Percentiles rank a stretch among this genome's conserved stretches.
Conservation (phyloP, 2,888 invertebrate species). For the Theretra japonica region DNA sequence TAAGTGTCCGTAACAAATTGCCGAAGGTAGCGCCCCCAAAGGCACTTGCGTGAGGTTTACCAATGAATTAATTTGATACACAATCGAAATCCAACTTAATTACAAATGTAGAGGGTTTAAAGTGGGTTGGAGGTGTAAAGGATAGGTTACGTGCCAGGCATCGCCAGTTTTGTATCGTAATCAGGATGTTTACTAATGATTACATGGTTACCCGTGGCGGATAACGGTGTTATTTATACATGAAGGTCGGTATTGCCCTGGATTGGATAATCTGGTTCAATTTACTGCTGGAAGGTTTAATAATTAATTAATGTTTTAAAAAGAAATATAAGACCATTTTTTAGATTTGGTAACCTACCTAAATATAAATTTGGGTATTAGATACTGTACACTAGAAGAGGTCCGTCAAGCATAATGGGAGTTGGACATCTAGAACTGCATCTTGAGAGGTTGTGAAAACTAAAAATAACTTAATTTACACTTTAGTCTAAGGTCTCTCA, state of each 20-base stretch:
- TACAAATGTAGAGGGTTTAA: constrained; percentile 36
- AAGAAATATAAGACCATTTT: too few species aligned
- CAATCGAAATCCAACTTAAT: constrained; percentile 44
- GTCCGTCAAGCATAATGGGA: too few species aligned
- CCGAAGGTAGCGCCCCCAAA: constrained; percentile 59
- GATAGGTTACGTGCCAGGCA: constrained; percentile 23
- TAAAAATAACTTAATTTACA: too few species aligned
- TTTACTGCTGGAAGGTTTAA: neutral
- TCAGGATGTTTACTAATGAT: constrained; percentile 59
- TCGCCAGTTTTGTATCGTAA: constrained; percentile 52
- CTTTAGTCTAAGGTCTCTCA: too few species aligned
- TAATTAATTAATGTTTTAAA: too few species aligned
- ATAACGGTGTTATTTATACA: constrained; percentile 47
- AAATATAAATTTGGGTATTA: too few species aligned
- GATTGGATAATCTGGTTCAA: constrained; percentile 1
- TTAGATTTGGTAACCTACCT: too few species aligned
- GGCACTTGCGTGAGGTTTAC: constrained; percentile 60
- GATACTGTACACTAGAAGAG: too few species aligned
- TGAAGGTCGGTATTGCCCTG: neutral
- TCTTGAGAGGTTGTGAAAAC: too few species aligned
- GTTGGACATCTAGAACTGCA: too few species aligned
- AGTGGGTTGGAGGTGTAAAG: neutral
- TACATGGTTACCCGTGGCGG: constrained; percentile 49
- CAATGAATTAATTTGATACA: constrained; percentile 48
- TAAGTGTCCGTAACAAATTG: constrained; percentile 47